These are phyloP conservation scores for Peucedramus taeniatus DNA, from an alignment of 2,113 vertebrate genomes.

Conservation along the genomic window DNA sequence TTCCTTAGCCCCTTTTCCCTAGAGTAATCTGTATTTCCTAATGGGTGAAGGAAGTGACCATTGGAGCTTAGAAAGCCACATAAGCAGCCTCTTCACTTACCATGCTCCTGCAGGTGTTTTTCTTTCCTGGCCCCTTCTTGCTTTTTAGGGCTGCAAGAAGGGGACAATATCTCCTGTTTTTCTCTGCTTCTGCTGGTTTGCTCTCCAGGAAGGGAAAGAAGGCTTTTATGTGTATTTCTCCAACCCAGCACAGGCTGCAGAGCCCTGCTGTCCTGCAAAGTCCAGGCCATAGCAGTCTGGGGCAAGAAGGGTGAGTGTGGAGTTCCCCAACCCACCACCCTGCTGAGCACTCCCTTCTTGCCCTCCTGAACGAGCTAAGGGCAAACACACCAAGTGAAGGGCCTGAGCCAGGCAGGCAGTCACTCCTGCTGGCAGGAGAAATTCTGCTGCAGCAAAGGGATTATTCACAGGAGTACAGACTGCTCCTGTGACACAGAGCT, in stretches of 20 bases:
- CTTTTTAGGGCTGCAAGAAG: not conserved
- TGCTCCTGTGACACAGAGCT: not conserved
- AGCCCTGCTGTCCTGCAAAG: not conserved
- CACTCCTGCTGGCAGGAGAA: not conserved
- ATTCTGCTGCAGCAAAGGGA: not conserved
- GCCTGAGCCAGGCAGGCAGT: not conserved
- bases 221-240: not conserved
- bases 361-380: not conserved
- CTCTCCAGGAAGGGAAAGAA: not conserved
- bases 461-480: not conserved
- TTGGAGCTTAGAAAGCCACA: not conserved
- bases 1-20: not conserved
- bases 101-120: fast-evolving
- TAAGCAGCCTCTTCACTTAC: not conserved
- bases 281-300: not conserved
- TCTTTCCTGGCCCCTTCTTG: fast-evolving
- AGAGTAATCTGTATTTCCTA: not conserved
- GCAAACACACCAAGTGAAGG: not conserved
- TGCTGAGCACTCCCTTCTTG: not conserved
- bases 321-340: fast-evolving
- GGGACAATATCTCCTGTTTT: not conserved
- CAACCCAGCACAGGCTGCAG: not conserved
- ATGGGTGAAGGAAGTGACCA: not conserved
- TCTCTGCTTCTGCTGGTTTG: not conserved
- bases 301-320: not conserved